Base-by-base conservation (phyloP, 2,113 vertebrate genomes). In the Rhodinocichla rosea region DNA sequence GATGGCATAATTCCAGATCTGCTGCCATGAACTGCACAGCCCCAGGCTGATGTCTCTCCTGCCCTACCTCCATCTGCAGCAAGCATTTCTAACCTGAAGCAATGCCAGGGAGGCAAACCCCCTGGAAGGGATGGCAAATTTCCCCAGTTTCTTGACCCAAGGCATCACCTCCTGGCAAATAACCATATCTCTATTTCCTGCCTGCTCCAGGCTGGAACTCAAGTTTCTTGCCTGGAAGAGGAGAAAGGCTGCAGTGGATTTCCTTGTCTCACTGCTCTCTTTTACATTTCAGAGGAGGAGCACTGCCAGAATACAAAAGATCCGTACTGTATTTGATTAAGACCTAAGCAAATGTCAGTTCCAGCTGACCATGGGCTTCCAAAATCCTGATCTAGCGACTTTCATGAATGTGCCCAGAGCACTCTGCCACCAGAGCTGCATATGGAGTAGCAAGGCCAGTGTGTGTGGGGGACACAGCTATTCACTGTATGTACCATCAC, bases 391-490 rank as follows among this genome's bases (percentile, higher is more conserved):
- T 63, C 27, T 8, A 35, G 5, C 33, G 59, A 39, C 10, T 42
- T 88, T 45, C 0, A 1, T 27, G 28, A 62, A 88, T 40, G 13
- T 35, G 12, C 39, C 73, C n/a, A 39, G 56, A 90, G 75, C 16
- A 14, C 12, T 50, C 57, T 65, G 53, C 15, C 26, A 24, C 13
- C 7, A 67, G 32, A 69, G 59, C 33, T 60, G 24, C 28, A 22
- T 0, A 0, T 32, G 17, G 62, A 70, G 27, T 4, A 89, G 37
- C 20, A 82, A 79, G 32, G 7, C 13, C 0, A 0, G 15, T 19
- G 37, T n/a, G n/a, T 0, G 4, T 6, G 15, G 13, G 22, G 35
- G 26, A 53, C 28, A 50, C 12, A 69, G 28, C 10, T 74, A 33
- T 33, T 89, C 26, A 40, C 6, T 28, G 7, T 4, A 37, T 7